phyloP scores from a whole-genome alignment of 2,797 vertebrate species.

The Mormyrus proboscirostris region DNA sequence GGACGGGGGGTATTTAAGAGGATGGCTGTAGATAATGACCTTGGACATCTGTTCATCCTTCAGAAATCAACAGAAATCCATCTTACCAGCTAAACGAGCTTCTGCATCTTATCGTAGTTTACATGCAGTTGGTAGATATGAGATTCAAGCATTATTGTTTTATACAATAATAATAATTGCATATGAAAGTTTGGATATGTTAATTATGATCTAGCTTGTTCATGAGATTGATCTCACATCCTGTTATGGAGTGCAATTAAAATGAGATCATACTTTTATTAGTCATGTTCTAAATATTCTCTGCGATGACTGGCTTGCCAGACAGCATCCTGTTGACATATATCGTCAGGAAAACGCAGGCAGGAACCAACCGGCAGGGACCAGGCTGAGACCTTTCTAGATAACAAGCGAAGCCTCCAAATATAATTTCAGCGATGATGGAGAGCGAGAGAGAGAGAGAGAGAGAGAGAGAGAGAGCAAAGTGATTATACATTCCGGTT shows the following conservation, averaged over 20 bases:
- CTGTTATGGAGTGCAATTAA: constrained; percentile 16
- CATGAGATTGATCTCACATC: not conserved
- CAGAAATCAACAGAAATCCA: not conserved
- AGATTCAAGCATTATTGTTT: not conserved
- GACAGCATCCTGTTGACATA: constrained; percentile 39
- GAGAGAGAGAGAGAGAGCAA: not conserved
- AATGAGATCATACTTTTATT: constrained; percentile 24
- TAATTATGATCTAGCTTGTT: not conserved
- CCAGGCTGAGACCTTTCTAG: not conserved
- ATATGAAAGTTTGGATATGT: not conserved
- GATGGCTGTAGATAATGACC: not conserved
- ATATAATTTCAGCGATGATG: not conserved
- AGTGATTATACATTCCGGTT: not conserved
- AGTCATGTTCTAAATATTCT: constrained; percentile 15
- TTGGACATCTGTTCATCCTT: not conserved
- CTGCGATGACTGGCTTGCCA: constrained; percentile 13
- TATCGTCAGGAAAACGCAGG: not conserved
- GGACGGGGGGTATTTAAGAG: constrained; percentile 11
- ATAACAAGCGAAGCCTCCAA: not conserved
- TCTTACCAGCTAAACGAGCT: not conserved
- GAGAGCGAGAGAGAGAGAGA: not conserved
- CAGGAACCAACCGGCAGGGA: not conserved
- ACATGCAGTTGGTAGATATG: not conserved
- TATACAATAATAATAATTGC: not conserved
- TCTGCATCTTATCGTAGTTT: not conserved